A percentile compares a stretch with the other conserved stretches of the same genome.
These are phyloP conservation scores for Procapra przewalskii DNA, from an alignment of 2,113 vertebrate species.

Conservation along the genomic window DNA sequence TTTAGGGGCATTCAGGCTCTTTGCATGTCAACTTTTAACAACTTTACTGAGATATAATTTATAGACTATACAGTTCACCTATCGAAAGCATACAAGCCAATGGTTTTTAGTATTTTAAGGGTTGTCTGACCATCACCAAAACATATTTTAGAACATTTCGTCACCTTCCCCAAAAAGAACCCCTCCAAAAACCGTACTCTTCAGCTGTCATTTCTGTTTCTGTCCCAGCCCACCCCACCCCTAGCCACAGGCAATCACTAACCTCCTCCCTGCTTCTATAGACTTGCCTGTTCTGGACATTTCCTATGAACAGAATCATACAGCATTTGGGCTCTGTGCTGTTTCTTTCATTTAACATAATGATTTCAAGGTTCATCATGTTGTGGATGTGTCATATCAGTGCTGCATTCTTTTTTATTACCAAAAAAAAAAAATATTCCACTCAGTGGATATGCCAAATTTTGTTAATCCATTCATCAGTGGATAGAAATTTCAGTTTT, in stretches of 20 bases:
- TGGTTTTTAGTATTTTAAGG: not conserved
- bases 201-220: not conserved
- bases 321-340: fast-evolving
- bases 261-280: not conserved
- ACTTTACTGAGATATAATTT: not conserved
- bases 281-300: not conserved
- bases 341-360: not conserved
- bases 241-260: not conserved
- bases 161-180: not conserved
- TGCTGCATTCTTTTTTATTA: not conserved
- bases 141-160: not conserved
- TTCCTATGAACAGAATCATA: not conserved
- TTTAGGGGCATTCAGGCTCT: not conserved
- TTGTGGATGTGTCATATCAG: not conserved
- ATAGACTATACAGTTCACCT: not conserved
- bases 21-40: not conserved
- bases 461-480: not conserved
- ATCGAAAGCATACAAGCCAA: not conserved
- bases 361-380: not conserved
- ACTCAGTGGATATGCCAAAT: not conserved
- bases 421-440: not conserved
- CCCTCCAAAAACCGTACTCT: not conserved
- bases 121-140: not conserved
- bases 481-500: not conserved
- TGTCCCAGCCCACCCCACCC: too few species aligned